A percentile compares a stretch with the other conserved stretches of the same genome.
Conservation (phyloP, 2,888 invertebrate species). For the Sympetrum striolatum region DNA sequence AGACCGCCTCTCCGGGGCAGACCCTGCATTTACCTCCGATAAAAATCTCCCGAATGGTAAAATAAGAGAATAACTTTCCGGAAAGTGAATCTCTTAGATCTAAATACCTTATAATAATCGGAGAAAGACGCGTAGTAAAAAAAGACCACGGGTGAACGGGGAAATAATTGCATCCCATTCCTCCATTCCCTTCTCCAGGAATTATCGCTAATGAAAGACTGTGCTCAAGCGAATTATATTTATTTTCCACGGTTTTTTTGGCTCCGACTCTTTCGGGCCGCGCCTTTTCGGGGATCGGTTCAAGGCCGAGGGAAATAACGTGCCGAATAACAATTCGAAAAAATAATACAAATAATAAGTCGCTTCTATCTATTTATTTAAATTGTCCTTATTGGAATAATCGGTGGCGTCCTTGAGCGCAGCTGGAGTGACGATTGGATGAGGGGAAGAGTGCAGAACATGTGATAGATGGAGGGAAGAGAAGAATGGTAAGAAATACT, state of each 20-base stretch:
- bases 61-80: background rate
- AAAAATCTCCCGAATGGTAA: slow-evolving; percentile 11
- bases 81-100: slow-evolving; percentile 41
- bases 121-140: background rate
- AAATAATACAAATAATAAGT: slow-evolving; percentile 2
- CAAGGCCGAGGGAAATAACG: background rate
- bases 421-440: background rate
- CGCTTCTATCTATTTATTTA: slow-evolving; percentile 22
- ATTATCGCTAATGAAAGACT: slow-evolving; percentile 37
- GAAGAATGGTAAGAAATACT: background rate
- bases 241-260: background rate
- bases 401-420: slow-evolving; percentile 16
- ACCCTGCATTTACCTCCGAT: slow-evolving; percentile 35
- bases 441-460: background rate
- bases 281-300: slow-evolving; percentile 10
- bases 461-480: background rate
- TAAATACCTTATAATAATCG: slow-evolving; percentile 42
- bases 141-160: background rate
- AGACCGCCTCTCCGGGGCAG: background rate
- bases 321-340: background rate
- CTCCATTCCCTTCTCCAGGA: background rate
- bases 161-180: slow-evolving; percentile 17
- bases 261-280: slow-evolving; percentile 2
- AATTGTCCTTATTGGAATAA: background rate
- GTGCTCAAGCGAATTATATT: slow-evolving; percentile 20